Evolutionary conservation across 2,888 invertebrate genomes (phyloP).

Genomic region (Patella caerulea): DNA sequence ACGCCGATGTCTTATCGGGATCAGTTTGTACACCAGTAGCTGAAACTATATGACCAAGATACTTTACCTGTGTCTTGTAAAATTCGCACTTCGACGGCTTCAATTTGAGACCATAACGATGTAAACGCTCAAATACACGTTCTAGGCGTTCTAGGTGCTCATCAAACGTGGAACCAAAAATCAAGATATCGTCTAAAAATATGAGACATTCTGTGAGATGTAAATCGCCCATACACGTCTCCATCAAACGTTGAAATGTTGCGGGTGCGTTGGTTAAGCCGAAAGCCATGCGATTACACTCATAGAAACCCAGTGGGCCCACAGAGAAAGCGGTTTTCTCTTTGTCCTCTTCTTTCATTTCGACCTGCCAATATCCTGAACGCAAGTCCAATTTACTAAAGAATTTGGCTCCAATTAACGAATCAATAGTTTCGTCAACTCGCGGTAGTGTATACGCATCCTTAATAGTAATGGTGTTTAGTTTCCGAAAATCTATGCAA

Average conservation of each 20-base stretch:
- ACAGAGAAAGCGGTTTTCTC: too few relatives aligned
- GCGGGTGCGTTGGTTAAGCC: slow-evolving; percentile 33
- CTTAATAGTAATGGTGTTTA: too few relatives aligned
- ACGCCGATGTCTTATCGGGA: too few relatives aligned
- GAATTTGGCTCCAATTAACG: too few relatives aligned
- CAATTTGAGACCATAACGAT: slow-evolving; percentile 29
- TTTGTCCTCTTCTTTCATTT: too few relatives aligned
- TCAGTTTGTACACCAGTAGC: too few relatives aligned
- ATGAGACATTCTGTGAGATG: slow-evolving; percentile 35
- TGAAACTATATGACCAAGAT: slow-evolving; percentile 32
- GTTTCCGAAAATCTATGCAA: too few relatives aligned
- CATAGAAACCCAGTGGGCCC: slow-evolving; percentile 31
- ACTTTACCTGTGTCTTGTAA: slow-evolving; percentile 28
- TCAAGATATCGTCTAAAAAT: slow-evolving; percentile 42
- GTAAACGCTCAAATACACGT: slow-evolving; percentile 28
- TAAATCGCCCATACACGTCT: slow-evolving; percentile 29
- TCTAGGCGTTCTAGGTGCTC: slow-evolving; percentile 24
- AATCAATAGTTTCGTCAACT: too few relatives aligned
- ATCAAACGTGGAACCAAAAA: slow-evolving; percentile 30
- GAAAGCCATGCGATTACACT: slow-evolving; percentile 36
- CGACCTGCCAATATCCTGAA: too few relatives aligned
- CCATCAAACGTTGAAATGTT: slow-evolving; percentile 37
- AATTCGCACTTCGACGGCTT: slow-evolving; percentile 29
- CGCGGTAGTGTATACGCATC: too few relatives aligned
- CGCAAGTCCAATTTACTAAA: too few relatives aligned